Percentiles rank a stretch among this genome's conserved stretches.
Evolutionary conservation across 2,797 vertebrate genomes (phyloP).

Genomic region (Loriculus beryllinus): DNA sequence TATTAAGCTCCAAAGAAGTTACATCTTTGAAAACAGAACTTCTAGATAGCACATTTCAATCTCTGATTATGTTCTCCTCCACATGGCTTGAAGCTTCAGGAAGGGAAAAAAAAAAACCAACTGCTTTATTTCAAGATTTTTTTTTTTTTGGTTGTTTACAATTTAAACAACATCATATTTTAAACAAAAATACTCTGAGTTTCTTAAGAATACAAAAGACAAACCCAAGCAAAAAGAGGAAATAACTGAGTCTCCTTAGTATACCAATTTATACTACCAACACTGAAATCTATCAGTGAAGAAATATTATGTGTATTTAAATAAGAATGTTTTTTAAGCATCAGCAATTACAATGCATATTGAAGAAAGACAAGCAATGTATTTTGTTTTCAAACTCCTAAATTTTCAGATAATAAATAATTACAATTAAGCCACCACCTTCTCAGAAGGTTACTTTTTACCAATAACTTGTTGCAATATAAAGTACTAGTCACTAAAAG

Average conservation of each 20-base stretch:
- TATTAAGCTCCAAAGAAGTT: not conserved
- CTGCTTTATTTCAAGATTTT: no score
- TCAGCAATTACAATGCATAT: not conserved
- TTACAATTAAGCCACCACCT: not conserved
- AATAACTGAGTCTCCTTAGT: not conserved
- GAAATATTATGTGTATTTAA: not conserved
- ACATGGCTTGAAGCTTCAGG: not conserved
- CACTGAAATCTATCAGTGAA: not conserved
- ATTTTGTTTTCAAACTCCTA: not conserved
- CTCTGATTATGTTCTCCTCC: not conserved
- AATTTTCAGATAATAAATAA: not conserved
- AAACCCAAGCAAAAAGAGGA: not conserved
- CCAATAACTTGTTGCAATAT: not conserved
- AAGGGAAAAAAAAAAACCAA: not conserved
- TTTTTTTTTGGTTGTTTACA: not conserved
- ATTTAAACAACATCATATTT: not conserved
- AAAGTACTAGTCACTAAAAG: not conserved
- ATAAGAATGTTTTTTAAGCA: not conserved
- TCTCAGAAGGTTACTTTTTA: not conserved
- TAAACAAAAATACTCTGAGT: not conserved
- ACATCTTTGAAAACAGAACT: not conserved
- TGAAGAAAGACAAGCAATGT: not conserved
- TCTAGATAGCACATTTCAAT: not conserved
- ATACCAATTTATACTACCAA: not conserved
- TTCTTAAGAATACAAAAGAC: not conserved